Conservation (phyloP, 2,113 vertebrate genomes). For the Corydoras maculifer region DNA sequence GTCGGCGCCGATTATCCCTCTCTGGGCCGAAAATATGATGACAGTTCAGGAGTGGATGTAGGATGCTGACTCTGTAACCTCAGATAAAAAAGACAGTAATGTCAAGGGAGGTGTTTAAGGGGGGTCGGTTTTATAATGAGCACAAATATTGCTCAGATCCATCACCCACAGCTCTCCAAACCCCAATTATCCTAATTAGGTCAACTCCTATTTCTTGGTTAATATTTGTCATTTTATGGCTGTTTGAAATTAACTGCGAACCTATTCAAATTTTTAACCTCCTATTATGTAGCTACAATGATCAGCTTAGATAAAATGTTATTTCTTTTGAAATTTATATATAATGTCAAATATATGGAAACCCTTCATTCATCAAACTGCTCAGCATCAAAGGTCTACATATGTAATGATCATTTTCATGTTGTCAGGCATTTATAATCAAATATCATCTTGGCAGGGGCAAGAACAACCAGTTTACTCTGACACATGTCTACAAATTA, state of each 20-base stretch:
- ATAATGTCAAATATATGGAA: no score
- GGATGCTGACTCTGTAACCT: conserved; percentile 69
- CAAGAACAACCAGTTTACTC: no score
- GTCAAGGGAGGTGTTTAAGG: conserved; percentile 44
- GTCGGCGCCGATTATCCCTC: conserved; percentile 59
- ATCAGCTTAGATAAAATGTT: no score
- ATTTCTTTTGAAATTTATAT: no score
- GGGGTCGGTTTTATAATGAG: conserved; percentile 50
- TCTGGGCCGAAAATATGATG: conserved; percentile 66
- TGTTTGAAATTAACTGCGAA: not conserved
- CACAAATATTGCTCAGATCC: conserved; percentile 53
- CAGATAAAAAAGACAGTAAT: conserved; percentile 54
- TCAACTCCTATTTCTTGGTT: conserved; percentile 7
- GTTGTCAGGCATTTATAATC: no score
- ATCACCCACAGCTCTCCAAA: conserved; percentile 33
- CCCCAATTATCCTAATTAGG: conserved; percentile 27
- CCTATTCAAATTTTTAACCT: no score
- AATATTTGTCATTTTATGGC: conserved; percentile 12
- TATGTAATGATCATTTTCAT: no score
- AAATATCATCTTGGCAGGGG: no score
- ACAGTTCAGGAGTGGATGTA: conserved; percentile 55
- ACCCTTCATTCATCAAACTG: no score
- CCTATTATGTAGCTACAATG: no score
- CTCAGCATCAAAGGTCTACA: no score
- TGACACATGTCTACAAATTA: no score